phyloP scores from a whole-genome alignment of 2,888 invertebrate species.

The Notodonta ziczac region DNA sequence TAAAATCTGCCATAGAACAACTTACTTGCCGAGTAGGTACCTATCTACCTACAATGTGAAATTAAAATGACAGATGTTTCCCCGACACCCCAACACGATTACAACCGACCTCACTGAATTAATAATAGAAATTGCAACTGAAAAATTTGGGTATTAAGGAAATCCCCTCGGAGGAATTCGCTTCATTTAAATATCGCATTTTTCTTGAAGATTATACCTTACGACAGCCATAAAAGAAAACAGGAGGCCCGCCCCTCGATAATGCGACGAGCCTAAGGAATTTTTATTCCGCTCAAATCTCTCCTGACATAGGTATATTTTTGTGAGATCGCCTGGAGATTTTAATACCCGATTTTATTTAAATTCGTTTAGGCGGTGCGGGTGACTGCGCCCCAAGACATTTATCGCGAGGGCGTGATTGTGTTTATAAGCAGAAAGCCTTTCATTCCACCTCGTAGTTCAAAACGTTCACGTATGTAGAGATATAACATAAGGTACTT shows the following conservation, averaged over 20 bases:
- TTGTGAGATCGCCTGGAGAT: slow-evolving; percentile 80
- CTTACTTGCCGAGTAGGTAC: too few relatives aligned
- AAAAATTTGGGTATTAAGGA: slow-evolving; percentile 71
- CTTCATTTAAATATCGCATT: slow-evolving; percentile 85
- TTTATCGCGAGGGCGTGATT: slow-evolving; percentile 80
- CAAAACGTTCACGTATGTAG: slow-evolving; percentile 24
- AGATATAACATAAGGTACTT: too few relatives aligned
- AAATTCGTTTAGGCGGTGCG: slow-evolving; percentile 80
- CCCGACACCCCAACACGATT: slow-evolving; percentile 49
- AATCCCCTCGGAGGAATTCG: slow-evolving; percentile 77
- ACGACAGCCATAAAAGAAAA: slow-evolving; percentile 85
- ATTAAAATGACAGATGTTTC: slow-evolving; percentile 49
- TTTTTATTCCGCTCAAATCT: slow-evolving; percentile 84
- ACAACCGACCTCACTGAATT: slow-evolving; percentile 58
- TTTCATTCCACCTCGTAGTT: slow-evolving; percentile 33
- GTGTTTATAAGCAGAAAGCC: slow-evolving; percentile 72
- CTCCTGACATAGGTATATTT: slow-evolving; percentile 83
- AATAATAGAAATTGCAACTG: slow-evolving; percentile 74
- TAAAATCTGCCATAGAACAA: background rate
- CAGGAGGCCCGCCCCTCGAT: slow-evolving; percentile 80
- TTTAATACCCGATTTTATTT: slow-evolving; percentile 83
- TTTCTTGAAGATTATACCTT: slow-evolving; percentile 85
- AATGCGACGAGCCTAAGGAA: slow-evolving; percentile 82
- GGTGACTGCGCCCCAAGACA: slow-evolving; percentile 75
- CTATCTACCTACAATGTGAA: slow-evolving; percentile 12